Evolutionary conservation across 1,140 invertebrate genomes (phyloP), one percentile per base, ranked within the genome.

Genomic region (Campoletis sonorensis): DNA sequence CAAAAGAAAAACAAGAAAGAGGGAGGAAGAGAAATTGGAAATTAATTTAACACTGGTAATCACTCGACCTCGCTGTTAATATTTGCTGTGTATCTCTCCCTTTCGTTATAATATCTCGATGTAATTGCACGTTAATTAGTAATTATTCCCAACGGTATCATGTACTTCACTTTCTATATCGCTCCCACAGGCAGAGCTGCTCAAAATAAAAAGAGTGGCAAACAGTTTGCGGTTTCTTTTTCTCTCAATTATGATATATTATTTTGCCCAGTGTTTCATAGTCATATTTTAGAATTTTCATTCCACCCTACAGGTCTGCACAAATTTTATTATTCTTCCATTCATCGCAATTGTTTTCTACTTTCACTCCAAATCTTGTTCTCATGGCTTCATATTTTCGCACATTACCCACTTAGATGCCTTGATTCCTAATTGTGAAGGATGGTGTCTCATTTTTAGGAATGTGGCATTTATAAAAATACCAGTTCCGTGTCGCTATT

Each of bases 91-190:
- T 79, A 83, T 81, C 79, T 45, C 73, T 72, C 70, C 70, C 70
- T 49, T 40, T n/a, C 37, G 70, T 72, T 72, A 72, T 72, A 72
- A 77, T 80, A 83, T 79, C 73, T 10, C 61, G 26, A 83, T 79
- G 76, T 83, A 81, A 83, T 81, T 83, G 76, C 54, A 67, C 49
- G 64, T 83, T 83, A 75, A 81, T 83, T 80, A 83, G 49, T 83
- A 37, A 83, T 70, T 70, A 67, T 49, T 49, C 76, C 58, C 78
- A 21, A 64, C 54, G 54, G 51, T 15, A 64, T 64, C 61, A 64
- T 23, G 61, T 23, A 26, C 11, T 13, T 23, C 23, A 64, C 61
- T 54, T 8, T 54, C 51, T 54, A 8, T 45, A 40, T 16, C 23
- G 61, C 5, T 64, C 11, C 61, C 26, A 26, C 13, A 13, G 21